phyloP scores from a whole-genome alignment of 2,113 vertebrate species.

The Hydrochoerus hydrochaeris region DNA sequence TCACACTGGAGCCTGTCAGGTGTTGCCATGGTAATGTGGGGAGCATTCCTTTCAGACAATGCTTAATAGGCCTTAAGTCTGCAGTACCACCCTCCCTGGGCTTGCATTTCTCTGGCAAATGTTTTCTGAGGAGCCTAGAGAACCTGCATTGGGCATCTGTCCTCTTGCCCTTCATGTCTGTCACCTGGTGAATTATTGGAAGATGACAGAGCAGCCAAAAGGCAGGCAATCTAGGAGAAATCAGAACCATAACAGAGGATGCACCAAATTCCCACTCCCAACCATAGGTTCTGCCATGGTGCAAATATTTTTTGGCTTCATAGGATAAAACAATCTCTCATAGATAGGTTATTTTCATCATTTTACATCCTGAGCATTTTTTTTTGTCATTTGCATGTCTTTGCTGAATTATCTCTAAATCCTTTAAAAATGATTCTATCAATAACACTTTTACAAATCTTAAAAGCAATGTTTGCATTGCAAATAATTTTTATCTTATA shows the following conservation, averaged over 20 bases:
- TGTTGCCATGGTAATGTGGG: background rate
- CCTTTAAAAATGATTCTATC: background rate
- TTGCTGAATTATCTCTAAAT: constrained; percentile 15
- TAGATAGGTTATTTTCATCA: background rate
- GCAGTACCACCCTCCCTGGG: background rate
- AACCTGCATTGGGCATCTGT: background rate
- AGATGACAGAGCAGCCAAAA: background rate
- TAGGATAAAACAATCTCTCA: background rate
- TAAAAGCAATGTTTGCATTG: constrained; percentile 12
- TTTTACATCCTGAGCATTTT: background rate
- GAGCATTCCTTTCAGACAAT: background rate
- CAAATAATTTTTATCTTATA: constrained; percentile 26
- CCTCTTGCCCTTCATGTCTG: background rate
- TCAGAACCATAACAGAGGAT: background rate
- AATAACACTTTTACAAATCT: background rate
- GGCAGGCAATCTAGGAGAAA: background rate
- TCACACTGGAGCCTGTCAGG: background rate
- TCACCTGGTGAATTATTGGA: background rate
- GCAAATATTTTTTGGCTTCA: background rate
- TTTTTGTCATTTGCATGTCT: background rate
- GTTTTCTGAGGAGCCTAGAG: background rate
- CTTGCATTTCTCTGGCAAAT: background rate
- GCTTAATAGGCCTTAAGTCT: background rate
- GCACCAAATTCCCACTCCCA: background rate
- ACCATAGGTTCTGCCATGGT: no score